Conservation (phyloP, 2,797 vertebrate species). For the Bradypodion ventrale region DNA sequence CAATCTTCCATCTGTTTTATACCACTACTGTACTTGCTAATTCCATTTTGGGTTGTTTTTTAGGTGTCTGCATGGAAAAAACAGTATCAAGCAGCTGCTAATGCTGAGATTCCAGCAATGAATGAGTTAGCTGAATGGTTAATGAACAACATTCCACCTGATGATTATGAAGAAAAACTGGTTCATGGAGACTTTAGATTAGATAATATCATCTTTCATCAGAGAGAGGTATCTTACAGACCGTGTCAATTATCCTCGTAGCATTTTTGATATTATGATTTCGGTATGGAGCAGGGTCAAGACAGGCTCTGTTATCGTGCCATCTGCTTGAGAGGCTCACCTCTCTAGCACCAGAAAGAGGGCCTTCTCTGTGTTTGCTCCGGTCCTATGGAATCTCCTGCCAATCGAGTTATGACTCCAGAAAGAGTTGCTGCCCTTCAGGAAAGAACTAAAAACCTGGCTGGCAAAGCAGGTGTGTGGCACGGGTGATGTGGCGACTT, state of each 20-base stretch:
- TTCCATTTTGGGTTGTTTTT: slow-evolving; percentile 27
- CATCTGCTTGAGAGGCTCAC: no score
- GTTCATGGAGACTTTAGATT: slow-evolving; percentile 92
- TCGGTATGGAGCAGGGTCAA: neutral
- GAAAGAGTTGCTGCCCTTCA: no score
- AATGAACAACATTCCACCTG: slow-evolving; percentile 82
- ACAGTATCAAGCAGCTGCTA: slow-evolving; percentile 86
- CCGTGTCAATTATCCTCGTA: neutral
- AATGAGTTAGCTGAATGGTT: slow-evolving; percentile 87
- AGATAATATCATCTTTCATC: slow-evolving; percentile 93
- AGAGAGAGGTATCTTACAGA: slow-evolving; percentile 81
- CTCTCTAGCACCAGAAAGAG: no score
- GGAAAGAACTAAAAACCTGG: no score
- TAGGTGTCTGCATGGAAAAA: slow-evolving; percentile 94
- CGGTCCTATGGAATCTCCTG: no score
- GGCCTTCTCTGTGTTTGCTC: no score
- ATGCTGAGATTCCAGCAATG: slow-evolving; percentile 86
- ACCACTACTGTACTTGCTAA: neutral
- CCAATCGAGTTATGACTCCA: no score
- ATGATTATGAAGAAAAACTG: slow-evolving; percentile 82
- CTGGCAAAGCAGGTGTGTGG: no score
- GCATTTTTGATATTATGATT: neutral
- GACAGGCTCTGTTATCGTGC: no score
- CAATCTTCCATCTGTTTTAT: no score
- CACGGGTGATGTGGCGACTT: no score